phyloP scores from a whole-genome alignment of 2,113 vertebrate genomes.

The Coptodon bakossiorum region DNA sequence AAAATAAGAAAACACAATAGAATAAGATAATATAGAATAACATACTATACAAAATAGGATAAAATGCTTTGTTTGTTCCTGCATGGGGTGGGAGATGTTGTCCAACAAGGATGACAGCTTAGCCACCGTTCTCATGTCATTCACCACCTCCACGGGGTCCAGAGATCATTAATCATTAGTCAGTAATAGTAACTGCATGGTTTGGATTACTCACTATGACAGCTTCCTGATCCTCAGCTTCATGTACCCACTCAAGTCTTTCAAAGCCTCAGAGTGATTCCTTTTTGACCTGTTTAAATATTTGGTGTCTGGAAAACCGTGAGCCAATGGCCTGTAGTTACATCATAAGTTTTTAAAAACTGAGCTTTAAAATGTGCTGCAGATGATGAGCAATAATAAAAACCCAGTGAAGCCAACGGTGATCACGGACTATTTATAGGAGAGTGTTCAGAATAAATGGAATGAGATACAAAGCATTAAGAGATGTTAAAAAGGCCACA shows the following conservation, averaged over 20 bases:
- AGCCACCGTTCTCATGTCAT: background rate
- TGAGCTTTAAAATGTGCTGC: background rate
- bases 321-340: background rate
- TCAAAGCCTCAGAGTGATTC: background rate
- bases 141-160: background rate
- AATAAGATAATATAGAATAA: background rate
- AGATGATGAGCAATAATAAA: background rate
- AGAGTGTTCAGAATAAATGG: background rate
- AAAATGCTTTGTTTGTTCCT: background rate
- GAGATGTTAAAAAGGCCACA: background rate
- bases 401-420: background rate
- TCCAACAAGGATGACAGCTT: background rate
- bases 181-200: background rate
- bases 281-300: background rate
- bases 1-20: background rate
- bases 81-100: background rate
- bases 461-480: background rate
- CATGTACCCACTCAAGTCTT: background rate
- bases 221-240: background rate
- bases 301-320: background rate
- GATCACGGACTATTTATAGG: background rate
- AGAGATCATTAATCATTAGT: background rate
- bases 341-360: background rate
- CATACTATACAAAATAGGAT: background rate
- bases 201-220: background rate